A percentile compares a stretch with the other conserved stretches of the same genome.
Evolutionary conservation across 2,113 vertebrate genomes (phyloP).

Genomic region (Lichenostomus cassidix): DNA sequence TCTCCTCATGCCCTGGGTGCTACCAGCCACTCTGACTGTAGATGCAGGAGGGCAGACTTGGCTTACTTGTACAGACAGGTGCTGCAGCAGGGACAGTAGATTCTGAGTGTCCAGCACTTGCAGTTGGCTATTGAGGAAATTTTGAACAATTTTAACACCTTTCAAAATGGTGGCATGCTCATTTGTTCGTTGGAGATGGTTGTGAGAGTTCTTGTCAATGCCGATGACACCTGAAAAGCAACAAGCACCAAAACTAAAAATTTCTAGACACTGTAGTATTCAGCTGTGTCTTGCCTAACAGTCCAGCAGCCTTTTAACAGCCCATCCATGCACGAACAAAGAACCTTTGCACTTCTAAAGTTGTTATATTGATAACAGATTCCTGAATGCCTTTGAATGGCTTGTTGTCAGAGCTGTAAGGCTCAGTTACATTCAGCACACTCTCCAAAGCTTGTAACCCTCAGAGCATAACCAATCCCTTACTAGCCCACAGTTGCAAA

Average conservation of each 20-base stretch:
- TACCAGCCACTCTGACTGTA: not conserved
- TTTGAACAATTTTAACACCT: not conserved
- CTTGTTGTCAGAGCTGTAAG: not conserved
- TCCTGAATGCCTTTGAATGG: not conserved
- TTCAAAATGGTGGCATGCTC: not conserved
- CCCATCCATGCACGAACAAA: accelerated
- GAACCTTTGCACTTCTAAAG: not conserved
- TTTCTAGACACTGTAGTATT: not conserved
- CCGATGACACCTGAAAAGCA: not conserved
- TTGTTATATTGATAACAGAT: not conserved
- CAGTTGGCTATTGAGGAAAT: not conserved
- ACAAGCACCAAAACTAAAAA: not conserved
- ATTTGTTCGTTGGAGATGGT: not conserved
- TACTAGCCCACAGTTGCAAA: not conserved
- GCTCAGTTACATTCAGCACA: not conserved
- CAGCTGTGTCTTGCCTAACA: not conserved
- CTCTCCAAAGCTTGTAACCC: not conserved
- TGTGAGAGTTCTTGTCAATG: not conserved
- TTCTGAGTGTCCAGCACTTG: not conserved
- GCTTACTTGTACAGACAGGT: not conserved
- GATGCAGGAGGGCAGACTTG: not conserved
- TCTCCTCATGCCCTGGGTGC: not conserved
- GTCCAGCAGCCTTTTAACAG: not conserved
- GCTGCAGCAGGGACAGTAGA: not conserved
- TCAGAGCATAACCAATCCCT: not conserved